Conservation (phyloP, 2,888 invertebrate species). For the Heliconius charithonia region DNA sequence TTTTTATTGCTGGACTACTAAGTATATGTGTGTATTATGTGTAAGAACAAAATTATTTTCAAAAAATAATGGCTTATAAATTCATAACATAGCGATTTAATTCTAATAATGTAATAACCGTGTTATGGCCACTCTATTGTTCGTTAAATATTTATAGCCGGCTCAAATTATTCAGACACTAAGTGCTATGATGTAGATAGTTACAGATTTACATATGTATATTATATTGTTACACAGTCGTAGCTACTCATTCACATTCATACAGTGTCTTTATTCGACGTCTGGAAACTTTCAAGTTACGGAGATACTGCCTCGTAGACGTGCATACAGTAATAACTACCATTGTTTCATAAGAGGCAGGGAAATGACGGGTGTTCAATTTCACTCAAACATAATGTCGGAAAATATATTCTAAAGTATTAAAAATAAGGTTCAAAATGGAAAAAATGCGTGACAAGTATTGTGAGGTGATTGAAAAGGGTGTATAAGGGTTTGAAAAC, state of each 20-base stretch:
- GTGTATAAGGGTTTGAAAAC: slow-evolving; percentile 40
- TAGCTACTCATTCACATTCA: slow-evolving; percentile 9
- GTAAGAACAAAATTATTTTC: neutral
- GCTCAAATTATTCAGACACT: neutral
- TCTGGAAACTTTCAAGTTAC: slow-evolving; percentile 28
- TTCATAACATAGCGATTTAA: neutral
- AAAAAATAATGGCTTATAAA: neutral
- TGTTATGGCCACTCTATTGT: neutral
- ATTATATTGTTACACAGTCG: neutral
- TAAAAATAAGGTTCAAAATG: slow-evolving; percentile 32
- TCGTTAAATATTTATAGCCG: neutral
- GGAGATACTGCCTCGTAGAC: slow-evolving; percentile 17
- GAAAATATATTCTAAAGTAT: neutral
- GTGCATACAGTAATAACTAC: slow-evolving; percentile 33
- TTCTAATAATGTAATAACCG: neutral
- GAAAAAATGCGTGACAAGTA: slow-evolving; percentile 19
- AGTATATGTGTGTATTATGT: too few relatives aligned
- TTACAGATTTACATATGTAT: neutral
- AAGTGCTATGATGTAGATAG: neutral
- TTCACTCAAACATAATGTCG: neutral
- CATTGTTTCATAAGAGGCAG: slow-evolving; percentile 45
- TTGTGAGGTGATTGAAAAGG: slow-evolving; percentile 44
- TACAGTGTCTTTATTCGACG: slow-evolving; percentile 21
- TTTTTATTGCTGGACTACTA: too few relatives aligned
- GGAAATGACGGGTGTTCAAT: slow-evolving; percentile 45